Conservation (phyloP, 1,140 invertebrate genomes). For the Trichonephila clavipes region DNA sequence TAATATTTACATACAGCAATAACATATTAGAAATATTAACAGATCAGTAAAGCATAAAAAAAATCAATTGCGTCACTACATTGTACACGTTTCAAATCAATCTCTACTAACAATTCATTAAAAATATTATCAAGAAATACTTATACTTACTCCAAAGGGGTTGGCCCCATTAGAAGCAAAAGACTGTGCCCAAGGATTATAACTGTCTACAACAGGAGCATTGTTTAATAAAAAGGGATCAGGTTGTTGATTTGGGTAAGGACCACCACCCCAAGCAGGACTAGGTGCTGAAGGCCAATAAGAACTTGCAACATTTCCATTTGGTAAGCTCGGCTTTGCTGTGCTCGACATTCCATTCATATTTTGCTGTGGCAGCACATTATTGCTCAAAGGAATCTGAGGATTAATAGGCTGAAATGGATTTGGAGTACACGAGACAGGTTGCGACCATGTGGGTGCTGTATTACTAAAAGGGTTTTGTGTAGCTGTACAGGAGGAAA, state of each 20-base stretch:
- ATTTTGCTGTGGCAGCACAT: not conserved
- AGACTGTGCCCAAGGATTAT: constrained; percentile 70
- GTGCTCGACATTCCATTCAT: constrained; percentile 51
- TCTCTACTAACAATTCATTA: no score
- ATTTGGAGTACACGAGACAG: not conserved
- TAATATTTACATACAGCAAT: no score
- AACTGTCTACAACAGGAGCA: constrained; percentile 28
- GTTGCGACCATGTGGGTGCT: constrained; percentile 37
- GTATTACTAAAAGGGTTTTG: constrained; percentile 52
- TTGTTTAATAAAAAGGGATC: constrained; percentile 58
- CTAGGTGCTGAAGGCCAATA: constrained; percentile 42
- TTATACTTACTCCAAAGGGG: constrained; percentile 60
- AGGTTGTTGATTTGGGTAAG: not conserved
- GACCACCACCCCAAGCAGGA: constrained; percentile 43
- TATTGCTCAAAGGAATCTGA: constrained; percentile 16
- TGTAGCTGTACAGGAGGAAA: constrained; percentile 31
- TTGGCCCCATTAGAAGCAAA: constrained; percentile 58
- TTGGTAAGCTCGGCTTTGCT: constrained; percentile 54
- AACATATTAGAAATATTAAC: no score
- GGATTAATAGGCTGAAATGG: constrained; percentile 41
- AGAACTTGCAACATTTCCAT: constrained; percentile 31
- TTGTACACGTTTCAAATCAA: no score
- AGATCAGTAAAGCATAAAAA: no score
- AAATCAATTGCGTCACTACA: no score
- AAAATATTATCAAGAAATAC: no score